phyloP scores from a whole-genome alignment of 2,797 vertebrate genomes.

The Heterohyrax brucei region DNA sequence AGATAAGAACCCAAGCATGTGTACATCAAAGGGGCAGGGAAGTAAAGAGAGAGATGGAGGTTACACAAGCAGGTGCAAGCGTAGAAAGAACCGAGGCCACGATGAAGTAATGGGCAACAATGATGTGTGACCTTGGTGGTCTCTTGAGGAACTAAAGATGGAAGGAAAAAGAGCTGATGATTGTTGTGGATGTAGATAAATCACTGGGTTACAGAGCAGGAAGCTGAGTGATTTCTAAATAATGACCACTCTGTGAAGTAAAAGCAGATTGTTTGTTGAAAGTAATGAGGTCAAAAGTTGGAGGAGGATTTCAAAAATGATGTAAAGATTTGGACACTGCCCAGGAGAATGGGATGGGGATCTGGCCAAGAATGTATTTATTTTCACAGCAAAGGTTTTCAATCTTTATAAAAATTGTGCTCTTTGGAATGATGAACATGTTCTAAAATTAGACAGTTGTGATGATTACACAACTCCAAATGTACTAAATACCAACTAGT shows the following conservation, averaged over 20 bases:
- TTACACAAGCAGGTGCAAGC: not conserved
- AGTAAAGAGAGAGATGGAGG: not conserved
- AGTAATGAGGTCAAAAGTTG: not conserved
- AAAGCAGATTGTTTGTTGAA: constrained; percentile 33
- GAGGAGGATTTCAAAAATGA: not conserved
- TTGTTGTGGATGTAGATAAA: not conserved
- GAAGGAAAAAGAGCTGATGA: not conserved
- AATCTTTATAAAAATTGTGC: constrained; percentile 4
- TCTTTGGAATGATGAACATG: not conserved
- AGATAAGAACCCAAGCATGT: not conserved
- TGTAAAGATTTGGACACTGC: not conserved
- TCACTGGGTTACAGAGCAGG: constrained; percentile 8
- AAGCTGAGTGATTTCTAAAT: constrained; percentile 34
- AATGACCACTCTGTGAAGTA: not conserved
- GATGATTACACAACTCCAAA: not conserved
- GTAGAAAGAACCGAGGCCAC: not conserved
- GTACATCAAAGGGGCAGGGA: not conserved
- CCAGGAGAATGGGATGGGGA: not conserved
- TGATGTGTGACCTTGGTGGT: not conserved
- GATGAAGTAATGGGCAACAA: not conserved
- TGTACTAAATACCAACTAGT: not conserved
- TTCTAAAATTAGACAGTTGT: not conserved
- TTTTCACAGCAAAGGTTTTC: constrained; percentile 27
- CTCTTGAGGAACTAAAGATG: not conserved
- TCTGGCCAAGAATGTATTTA: not conserved